Conservation (phyloP, 2,113 vertebrate species). For the Cyprinus carpio region DNA sequence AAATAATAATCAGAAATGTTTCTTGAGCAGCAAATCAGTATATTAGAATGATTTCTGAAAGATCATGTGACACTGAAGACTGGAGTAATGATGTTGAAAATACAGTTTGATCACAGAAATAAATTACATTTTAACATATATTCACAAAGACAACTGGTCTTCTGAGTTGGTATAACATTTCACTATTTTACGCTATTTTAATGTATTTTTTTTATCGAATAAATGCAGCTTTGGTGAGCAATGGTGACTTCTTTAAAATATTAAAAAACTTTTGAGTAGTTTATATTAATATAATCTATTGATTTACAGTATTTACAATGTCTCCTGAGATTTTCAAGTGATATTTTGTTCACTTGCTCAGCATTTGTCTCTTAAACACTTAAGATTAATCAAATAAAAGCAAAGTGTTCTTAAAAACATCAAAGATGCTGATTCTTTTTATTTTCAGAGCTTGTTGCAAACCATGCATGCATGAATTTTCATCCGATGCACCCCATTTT, state of each 20-base stretch:
- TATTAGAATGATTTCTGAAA: too few species aligned
- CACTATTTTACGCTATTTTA: background rate
- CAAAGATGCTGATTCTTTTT: background rate
- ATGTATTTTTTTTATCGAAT: background rate
- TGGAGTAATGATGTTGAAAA: too few species aligned
- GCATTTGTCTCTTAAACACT: background rate
- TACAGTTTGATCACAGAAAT: too few species aligned
- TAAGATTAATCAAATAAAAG: background rate
- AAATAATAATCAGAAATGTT: too few species aligned
- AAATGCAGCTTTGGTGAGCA: background rate
- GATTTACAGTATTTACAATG: too few species aligned
- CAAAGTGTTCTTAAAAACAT: background rate
- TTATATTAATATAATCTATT: too few species aligned
- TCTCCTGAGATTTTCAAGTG: background rate
- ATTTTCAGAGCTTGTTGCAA: background rate
- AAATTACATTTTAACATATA: background rate
- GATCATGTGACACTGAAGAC: too few species aligned
- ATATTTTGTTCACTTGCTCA: background rate
- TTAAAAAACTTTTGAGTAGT: too few species aligned
- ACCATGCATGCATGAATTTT: background rate
- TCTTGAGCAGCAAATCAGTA: too few species aligned
- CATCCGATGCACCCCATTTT: slow-evolving; percentile 39
- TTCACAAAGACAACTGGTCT: background rate
- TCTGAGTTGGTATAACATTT: background rate
- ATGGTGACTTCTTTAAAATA: too few species aligned